Percentiles rank a stretch among this genome's conserved stretches.
Conservation (phyloP, 2,797 vertebrate species). For the Chloroceryle amazona region DNA sequence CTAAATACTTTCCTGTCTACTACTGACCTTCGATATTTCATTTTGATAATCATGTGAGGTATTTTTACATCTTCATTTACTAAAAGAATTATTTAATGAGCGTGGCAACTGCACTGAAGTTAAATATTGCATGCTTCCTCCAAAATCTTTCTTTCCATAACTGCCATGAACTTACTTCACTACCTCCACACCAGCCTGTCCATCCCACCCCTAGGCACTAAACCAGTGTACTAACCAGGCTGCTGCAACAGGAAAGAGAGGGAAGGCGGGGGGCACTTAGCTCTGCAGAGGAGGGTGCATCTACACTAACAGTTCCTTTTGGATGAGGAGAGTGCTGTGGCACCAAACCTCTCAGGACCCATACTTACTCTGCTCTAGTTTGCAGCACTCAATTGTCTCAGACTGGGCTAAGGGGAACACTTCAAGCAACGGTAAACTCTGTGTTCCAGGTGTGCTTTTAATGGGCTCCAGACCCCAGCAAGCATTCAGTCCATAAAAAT, state of each 20-base stretch:
- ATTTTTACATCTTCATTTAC: background rate
- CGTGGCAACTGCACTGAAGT: background rate
- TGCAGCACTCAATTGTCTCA: background rate
- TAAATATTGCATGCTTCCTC: background rate
- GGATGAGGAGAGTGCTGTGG: background rate
- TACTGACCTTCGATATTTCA: background rate
- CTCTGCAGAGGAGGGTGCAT: background rate
- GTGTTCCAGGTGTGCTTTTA: background rate
- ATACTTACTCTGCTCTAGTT: background rate
- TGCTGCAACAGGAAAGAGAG: background rate
- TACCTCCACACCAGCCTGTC: background rate
- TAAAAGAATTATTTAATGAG: background rate
- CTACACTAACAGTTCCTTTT: background rate
- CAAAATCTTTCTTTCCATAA: background rate
- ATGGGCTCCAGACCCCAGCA: background rate
- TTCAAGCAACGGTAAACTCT: background rate
- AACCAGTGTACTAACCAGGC: accelerated
- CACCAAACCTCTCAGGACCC: background rate
- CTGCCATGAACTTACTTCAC: background rate
- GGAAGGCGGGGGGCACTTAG: background rate
- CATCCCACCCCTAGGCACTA: accelerated
- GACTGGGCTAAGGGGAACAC: background rate
- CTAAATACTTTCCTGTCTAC: background rate
- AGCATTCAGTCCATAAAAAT: background rate
- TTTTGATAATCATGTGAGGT: background rate